A percentile compares a stretch with the other conserved stretches of the same genome.
These are phyloP conservation scores for Strigamia maritima DNA, from an alignment of 2,888 invertebrate species.

Conservation along the genomic window DNA sequence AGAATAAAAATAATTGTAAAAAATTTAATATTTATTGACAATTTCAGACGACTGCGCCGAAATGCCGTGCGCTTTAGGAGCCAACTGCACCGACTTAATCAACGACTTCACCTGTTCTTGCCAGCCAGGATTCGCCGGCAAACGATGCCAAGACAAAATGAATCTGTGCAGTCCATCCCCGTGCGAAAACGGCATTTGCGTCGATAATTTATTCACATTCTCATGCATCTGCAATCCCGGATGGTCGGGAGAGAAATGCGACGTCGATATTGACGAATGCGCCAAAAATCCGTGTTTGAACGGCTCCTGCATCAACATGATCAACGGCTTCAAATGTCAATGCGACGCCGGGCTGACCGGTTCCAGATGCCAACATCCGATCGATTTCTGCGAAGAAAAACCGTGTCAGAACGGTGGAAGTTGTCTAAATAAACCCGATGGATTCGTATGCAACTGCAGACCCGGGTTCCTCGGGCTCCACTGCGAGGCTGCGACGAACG, in stretches of 20 bases:
- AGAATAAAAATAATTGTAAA: background rate
- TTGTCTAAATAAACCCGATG: constrained; percentile 81
- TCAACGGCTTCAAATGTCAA: constrained; percentile 78
- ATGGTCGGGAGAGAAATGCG: constrained; percentile 68
- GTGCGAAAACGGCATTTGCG: constrained; percentile 89
- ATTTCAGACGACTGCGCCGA: constrained; percentile 82
- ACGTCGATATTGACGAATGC: constrained; percentile 89
- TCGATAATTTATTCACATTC: constrained; percentile 80
- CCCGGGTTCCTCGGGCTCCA: constrained; percentile 84
- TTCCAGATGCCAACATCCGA: constrained; percentile 77
- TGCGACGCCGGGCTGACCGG: constrained; percentile 95
- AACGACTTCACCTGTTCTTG: constrained; percentile 92
- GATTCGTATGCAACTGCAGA: constrained; percentile 87
- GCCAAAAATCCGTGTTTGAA: constrained; percentile 83
- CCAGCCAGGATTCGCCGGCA: constrained; percentile 90
- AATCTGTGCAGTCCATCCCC: constrained; percentile 85
- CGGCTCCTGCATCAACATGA: constrained; percentile 82
- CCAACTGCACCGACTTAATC: constrained; percentile 89
- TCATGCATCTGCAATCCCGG: constrained; percentile 89
- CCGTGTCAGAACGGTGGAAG: constrained; percentile 91
- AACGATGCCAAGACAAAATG: constrained; percentile 91
- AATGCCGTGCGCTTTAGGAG: constrained; percentile 81
- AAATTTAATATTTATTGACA: constrained; percentile 27
- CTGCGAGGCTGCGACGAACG: constrained; percentile 89
- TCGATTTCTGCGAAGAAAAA: constrained; percentile 83